phyloP scores from a whole-genome alignment of 2,113 vertebrate species.

The Hepsetus odoe region DNA sequence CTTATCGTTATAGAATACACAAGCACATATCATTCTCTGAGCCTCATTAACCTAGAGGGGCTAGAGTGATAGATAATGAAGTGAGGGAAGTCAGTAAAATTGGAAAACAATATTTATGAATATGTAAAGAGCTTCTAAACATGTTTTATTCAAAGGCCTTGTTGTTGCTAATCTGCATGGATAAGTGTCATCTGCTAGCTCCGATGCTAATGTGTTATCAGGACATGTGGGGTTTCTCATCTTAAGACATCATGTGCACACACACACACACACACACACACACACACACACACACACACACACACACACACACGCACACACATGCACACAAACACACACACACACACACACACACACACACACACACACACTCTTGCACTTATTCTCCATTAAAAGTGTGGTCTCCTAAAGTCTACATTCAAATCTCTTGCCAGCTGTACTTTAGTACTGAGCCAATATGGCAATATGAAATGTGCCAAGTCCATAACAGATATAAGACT shows the following conservation, averaged over 20 bases:
- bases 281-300: slow-evolving; percentile 17
- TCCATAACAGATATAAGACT: not conserved
- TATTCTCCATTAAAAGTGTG: slow-evolving; percentile 18
- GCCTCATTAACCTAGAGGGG: slow-evolving; percentile 45
- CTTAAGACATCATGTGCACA: slow-evolving; percentile 32
- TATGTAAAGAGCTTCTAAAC: slow-evolving; percentile 36
- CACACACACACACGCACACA: slow-evolving; percentile 19
- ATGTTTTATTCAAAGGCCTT: slow-evolving; percentile 52
- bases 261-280: slow-evolving; percentile 21
- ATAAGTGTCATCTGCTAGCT: slow-evolving; percentile 53
- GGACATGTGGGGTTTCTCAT: slow-evolving; percentile 38
- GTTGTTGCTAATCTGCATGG: slow-evolving; percentile 46
- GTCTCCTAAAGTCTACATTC: slow-evolving; percentile 42
- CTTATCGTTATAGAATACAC: slow-evolving; percentile 42
- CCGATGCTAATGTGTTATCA: slow-evolving; percentile 55
- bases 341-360: slow-evolving; percentile 22
- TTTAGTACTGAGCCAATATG: not conserved
- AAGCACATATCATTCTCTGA: slow-evolving; percentile 36
- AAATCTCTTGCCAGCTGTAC: slow-evolving; percentile 5
- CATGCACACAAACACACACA: too few species aligned
- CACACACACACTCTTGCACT: not conserved
- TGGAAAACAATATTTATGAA: slow-evolving; percentile 53
- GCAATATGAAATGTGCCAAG: too few species aligned
- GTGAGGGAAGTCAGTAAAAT: slow-evolving; percentile 34
- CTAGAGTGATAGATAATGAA: slow-evolving; percentile 51